Evolutionary conservation across 2,797 vertebrate species (phyloP), one percentile per base, ranked within the genome.

Genomic region (Melanotaenia parkinsoni): DNA sequence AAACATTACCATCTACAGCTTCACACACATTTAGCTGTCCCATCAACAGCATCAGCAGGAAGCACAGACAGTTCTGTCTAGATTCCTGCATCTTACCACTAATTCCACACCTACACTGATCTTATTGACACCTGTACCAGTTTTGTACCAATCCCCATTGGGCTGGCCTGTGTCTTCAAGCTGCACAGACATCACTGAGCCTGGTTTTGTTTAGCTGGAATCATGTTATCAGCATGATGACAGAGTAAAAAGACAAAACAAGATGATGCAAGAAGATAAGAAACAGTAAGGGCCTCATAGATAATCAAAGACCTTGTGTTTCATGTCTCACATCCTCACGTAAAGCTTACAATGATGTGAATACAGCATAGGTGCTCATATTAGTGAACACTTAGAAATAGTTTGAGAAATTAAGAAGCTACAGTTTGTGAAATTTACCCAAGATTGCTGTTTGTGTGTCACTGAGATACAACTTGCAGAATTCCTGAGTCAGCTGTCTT

Each of bases 401-500:
- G n/a, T n/a, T 50, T 50, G 74, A 65, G 24, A 56, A 61, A 68
- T 63, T 74, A 51, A 64, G 60, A 74, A 38, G 79, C 45, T 57
- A 85, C 40, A 64, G 58, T 61, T 84, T 72, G 68, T 63, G 53
- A 78, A 67, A 71, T 84, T 65, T 71, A 59, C 69, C 54, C 68
- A 60, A 58, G 33, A 35, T 58, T 70, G 33, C 6, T 67, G 75
- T 67, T 47, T 59, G 33, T 67, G 64, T 58, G 65, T 54, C 14
- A 74, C 7, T 58, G 63, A 70, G 64, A 60, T 65, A 63, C 9
- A 33, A 33, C 62, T 67, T 62, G 63, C 14, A 45, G 22, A 60
- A 63, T 67, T 20, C 66, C 79, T 62, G 74, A 86, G 72, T 90
- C 90, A 85, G 88, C 83, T 76, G 77, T 75, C 70, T 81, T 20